Evolutionary conservation across 2,113 vertebrate species (phyloP).

Genomic region (Urocynchramus pylzowi): DNA sequence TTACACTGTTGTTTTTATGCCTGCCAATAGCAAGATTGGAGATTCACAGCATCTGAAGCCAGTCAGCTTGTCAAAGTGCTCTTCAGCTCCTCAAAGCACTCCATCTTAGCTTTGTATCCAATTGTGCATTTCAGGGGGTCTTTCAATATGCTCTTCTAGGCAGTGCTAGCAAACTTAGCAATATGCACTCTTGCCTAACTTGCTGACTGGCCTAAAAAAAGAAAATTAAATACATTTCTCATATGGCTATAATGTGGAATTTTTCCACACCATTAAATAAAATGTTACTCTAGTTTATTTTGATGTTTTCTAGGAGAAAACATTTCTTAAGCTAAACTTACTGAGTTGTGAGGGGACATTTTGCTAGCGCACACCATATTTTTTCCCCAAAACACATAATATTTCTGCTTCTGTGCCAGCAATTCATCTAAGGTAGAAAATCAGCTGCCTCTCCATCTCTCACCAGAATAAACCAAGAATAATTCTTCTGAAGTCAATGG

Average conservation of each 20-base stretch:
- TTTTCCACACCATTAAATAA: constrained; percentile 72
- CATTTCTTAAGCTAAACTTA: constrained; percentile 67
- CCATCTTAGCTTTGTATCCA: constrained; percentile 13
- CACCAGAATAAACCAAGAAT: background rate
- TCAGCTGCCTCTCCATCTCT: background rate
- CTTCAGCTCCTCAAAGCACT: constrained; percentile 35
- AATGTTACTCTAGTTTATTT: constrained; percentile 64
- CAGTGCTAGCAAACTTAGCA: constrained; percentile 45
- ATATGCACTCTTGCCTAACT: constrained; percentile 47
- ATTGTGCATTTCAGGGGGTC: constrained; percentile 48
- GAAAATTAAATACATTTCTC: constrained; percentile 75
- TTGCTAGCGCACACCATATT: constrained; percentile 1
- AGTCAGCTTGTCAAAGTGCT: constrained; percentile 48
- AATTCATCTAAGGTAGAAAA: constrained; percentile 49
- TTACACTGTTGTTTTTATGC: constrained; percentile 30
- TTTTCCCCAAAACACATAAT: constrained; percentile 38
- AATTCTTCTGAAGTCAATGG: background rate
- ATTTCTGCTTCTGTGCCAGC: constrained; percentile 36
- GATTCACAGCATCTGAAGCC: constrained; percentile 55
- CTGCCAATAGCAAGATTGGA: constrained; percentile 38
- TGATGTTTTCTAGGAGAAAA: constrained; percentile 65
- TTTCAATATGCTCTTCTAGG: constrained; percentile 47
- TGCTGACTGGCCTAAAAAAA: constrained; percentile 68
- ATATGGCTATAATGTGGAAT: constrained; percentile 64
- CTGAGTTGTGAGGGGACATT: constrained; percentile 38